Evolutionary conservation across 2,797 vertebrate genomes (phyloP).

Genomic region (Petrocephalus schoutedeni): DNA sequence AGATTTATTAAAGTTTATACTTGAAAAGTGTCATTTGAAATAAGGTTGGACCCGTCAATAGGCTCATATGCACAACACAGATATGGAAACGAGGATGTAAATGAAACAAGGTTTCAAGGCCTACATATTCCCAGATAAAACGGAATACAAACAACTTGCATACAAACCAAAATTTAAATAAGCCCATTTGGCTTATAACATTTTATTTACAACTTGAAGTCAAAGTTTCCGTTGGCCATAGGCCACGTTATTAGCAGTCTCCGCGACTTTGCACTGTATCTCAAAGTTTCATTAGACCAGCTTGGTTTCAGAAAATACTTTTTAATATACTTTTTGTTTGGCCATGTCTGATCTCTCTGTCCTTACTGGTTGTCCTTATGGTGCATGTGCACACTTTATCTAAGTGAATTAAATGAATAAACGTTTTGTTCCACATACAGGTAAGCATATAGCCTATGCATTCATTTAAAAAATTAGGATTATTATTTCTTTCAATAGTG

Average conservation of each 20-base stretch:
- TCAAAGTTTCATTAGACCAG: not conserved
- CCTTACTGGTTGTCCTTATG: not conserved
- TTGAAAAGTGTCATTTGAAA: not conserved
- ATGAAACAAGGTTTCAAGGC: not conserved
- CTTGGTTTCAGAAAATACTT: not conserved
- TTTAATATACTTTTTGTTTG: not conserved
- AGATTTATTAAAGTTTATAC: not conserved
- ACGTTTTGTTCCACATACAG: not conserved
- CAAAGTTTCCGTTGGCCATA: not conserved
- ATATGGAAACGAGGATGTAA: not conserved
- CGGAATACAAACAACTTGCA: not conserved
- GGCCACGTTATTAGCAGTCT: not conserved
- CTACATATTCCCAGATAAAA: not conserved
- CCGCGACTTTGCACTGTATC: not conserved
- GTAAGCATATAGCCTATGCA: not conserved
- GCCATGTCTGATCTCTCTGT: not conserved
- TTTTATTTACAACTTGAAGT: not conserved
- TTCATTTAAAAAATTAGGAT: not conserved
- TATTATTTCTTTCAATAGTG: not conserved
- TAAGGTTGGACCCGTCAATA: not conserved
- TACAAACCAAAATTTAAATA: not conserved
- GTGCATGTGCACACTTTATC: too few relatives aligned
- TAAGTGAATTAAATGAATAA: not conserved
- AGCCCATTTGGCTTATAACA: not conserved
- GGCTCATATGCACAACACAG: not conserved